Evolutionary conservation across 1,140 invertebrate species (phyloP).

Genomic region (Paraescarpia echinospica): DNA sequence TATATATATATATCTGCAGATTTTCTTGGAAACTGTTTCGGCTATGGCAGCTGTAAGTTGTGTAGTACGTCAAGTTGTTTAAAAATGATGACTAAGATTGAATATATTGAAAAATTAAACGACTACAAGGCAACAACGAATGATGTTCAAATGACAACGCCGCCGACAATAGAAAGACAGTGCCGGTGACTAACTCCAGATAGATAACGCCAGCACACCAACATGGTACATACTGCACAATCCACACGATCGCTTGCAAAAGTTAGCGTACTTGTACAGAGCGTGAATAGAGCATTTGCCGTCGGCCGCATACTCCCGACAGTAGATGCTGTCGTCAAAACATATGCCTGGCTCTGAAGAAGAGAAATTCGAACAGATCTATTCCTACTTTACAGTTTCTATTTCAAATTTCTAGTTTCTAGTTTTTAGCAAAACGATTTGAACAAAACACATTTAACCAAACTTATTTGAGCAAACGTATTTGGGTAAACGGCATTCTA

Average conservation of each 20-base stretch:
- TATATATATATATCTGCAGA: too few species aligned
- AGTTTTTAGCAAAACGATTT: too few species aligned
- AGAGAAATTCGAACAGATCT: neutral
- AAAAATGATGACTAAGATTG: neutral
- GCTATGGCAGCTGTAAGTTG: neutral
- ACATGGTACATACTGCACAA: conserved; percentile 21
- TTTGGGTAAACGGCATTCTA: too few species aligned
- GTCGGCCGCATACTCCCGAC: neutral
- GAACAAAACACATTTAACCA: too few species aligned
- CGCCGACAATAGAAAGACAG: neutral
- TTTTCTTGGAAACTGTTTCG: neutral
- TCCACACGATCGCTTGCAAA: conserved; percentile 27
- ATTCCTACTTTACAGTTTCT: neutral
- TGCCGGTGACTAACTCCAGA: neutral
- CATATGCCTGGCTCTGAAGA: conserved; percentile 23
- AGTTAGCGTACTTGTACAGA: conserved; percentile 25
- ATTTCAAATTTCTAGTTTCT: too few species aligned
- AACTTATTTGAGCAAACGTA: too few species aligned
- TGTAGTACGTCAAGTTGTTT: too few species aligned
- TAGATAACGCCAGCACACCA: neutral
- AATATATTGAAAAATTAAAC: neutral
- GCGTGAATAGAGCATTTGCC: conserved; percentile 25
- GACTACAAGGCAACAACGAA: neutral
- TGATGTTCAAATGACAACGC: neutral
- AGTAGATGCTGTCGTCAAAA: conserved; percentile 23